Base-by-base conservation (phyloP, 1,140 invertebrate species). In the Trissolcus basalis region DNA sequence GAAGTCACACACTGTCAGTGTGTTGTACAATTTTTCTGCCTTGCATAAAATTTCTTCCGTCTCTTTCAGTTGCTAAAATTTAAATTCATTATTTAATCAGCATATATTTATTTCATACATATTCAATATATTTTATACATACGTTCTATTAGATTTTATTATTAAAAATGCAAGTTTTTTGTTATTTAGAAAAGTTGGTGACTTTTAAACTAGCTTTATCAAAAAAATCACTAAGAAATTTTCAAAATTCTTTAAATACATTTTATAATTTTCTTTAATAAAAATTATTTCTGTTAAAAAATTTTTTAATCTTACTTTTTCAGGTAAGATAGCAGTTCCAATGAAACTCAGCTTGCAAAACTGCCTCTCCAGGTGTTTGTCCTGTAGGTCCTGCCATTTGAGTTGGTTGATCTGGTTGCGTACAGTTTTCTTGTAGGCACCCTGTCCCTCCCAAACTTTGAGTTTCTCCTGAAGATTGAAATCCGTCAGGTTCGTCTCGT, bases 11-110 rank as follows among this genome's bases (percentile, higher is more conserved):
- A 96, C 92, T 86, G 94, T 96, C 0, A 95, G 92, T 11, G 91
- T 95, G 3, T 93, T 92, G 77, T 94, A 96, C 60, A 94, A 93
- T 0, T 90, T 91, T 80, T 95, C 90, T 95, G 96, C 96, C 13
- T 91, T 90, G 6, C 91, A 92, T 11, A 93, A 87, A 0, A 92
- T 89, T 60, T 91, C 89, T 79, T 93, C 90, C 33, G 93, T 90
- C 79, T 92, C 83, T 56, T 89, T 90, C 67, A 90, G 91, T 61
- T 91, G 91, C 39, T 87, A 70, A 48, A 49, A 49, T 35, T 35
- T n/a, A n/a, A n/a, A n/a, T n/a, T n/a, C n/a, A n/a, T n/a, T n/a
- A n/a, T n/a, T n/a, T n/a, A n/a, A n/a, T n/a, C n/a, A n/a, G n/a
- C n/a, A n/a, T n/a, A n/a, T n/a, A n/a, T n/a, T n/a, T n/a, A n/a